These are phyloP conservation scores for Tenualosa ilisha DNA, from an alignment of 2,797 vertebrate genomes.

Conservation along the genomic window DNA sequence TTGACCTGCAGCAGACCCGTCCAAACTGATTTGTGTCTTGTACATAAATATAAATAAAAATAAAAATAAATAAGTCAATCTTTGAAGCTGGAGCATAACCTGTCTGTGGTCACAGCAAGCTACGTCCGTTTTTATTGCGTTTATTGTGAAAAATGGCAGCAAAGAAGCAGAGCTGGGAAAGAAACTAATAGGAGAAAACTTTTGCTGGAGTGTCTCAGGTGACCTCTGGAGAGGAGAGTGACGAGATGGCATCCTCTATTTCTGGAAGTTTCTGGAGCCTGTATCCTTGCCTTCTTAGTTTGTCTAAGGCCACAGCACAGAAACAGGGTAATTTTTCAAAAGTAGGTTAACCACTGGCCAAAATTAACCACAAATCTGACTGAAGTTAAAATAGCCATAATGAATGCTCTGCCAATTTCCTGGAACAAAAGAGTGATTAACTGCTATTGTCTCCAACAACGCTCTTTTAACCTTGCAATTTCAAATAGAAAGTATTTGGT, in stretches of 20 bases:
- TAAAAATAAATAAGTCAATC: conserved; percentile 24
- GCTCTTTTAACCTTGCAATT: conserved; percentile 58
- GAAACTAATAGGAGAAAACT: neutral
- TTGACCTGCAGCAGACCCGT: conserved; percentile 1
- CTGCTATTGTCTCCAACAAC: conserved; percentile 56
- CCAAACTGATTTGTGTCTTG: neutral
- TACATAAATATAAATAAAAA: neutral
- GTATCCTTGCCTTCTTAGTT: conserved; percentile 33
- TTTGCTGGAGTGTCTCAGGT: neutral
- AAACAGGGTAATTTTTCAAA: conserved; percentile 43
- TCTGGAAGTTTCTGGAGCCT: conserved; percentile 22
- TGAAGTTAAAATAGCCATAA: conserved; percentile 56
- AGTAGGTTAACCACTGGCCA: conserved; percentile 59
- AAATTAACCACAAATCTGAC: conserved; percentile 42
- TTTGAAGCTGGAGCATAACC: neutral
- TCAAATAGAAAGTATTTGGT: conserved; percentile 35
- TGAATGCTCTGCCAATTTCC: conserved; percentile 54
- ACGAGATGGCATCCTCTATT: conserved; percentile 1
- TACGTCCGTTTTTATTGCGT: neutral
- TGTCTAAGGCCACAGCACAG: conserved; percentile 27
- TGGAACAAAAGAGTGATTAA: conserved; percentile 64
- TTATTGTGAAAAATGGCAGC: neutral
- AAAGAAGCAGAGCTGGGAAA: neutral
- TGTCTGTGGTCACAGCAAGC: neutral
- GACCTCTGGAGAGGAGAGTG: neutral